Base-by-base conservation (phyloP, 2,113 vertebrate species). In the Eupsittula cactorum region DNA sequence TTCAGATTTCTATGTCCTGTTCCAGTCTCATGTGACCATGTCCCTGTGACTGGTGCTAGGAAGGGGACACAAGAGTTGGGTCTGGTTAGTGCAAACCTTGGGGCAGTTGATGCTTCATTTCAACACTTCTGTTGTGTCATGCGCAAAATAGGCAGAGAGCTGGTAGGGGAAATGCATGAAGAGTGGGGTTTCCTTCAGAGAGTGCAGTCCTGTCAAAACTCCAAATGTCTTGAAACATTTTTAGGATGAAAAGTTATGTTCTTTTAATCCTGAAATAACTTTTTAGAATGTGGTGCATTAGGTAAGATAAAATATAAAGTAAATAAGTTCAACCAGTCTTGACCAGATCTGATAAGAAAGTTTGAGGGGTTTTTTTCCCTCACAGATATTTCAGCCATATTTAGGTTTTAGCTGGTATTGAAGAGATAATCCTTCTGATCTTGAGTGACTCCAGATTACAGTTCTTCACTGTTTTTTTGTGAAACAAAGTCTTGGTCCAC, bases 81-180 rank as follows among this genome's bases (percentile, higher is more conserved):
- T 80, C 84, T 67, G 27, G 28, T 65, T 64, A 59, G 39, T 19
- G 27, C 1, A 2, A 47, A 53, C 16, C 27, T 47, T 64, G n/a
- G n/a, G 6, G 13, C 2, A 4, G 13, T 29, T 50, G 47, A 13
- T 68, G 29, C 16, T 75, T 78, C 17, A 2, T 11, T 81, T 52
- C 0, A 3, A 39, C 8, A 24, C 24, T 29, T 86, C 62, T 31
- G 35, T 6, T 42, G 33, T 19, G 10, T 42, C 0, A 0, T 15
- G 31, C 3, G 16, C 1, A 4, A 63, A 52, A 78, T 70, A 1
- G 1, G 41, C 16, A 8, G 70, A 55, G 7, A 64, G 35, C 29
- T 76, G 35, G 27, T 50, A 76, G 12, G 35, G 41, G 44, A 85
- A 80, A 55, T 7, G 23, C 0, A 0, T 63, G 52, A 62, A 65